Evolutionary conservation across 1,140 invertebrate genomes (phyloP).

Genomic region (Zaprionus nigranus): DNA sequence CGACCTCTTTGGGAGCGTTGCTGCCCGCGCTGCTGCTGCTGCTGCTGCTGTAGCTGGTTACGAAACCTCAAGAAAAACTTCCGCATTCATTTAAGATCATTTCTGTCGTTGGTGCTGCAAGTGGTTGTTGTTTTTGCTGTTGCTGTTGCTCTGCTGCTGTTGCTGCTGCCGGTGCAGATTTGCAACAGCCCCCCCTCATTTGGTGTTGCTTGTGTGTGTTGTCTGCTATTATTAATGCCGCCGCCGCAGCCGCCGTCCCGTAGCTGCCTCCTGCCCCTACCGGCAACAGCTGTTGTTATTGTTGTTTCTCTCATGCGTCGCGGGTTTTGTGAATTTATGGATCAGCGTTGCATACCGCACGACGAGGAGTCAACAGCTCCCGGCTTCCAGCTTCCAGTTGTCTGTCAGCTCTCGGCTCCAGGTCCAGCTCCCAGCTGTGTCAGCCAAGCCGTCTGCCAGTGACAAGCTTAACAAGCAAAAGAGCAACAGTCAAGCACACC

Average conservation of each 20-base stretch:
- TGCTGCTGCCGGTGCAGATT: slow-evolving; percentile 67
- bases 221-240: slow-evolving; percentile 78
- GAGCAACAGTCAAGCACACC: neutral
- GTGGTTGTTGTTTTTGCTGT: slow-evolving; percentile 61
- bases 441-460: slow-evolving; percentile 52
- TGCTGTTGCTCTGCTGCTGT: slow-evolving; percentile 40
- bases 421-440: slow-evolving; percentile 24
- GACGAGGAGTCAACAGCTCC: slow-evolving; percentile 42
- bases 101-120: slow-evolving; percentile 82
- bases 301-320: slow-evolving; percentile 30
- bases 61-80: slow-evolving; percentile 84
- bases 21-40: slow-evolving; percentile 22
- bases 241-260: slow-evolving; percentile 36
- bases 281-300: slow-evolving; percentile 25
- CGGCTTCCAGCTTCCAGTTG: slow-evolving; percentile 7
- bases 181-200: slow-evolving; percentile 75
- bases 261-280: slow-evolving; percentile 24
- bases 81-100: slow-evolving; percentile 84
- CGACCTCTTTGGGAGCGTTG: slow-evolving; percentile 75
- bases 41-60: slow-evolving; percentile 71
- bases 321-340: slow-evolving; percentile 71
- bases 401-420: neutral
- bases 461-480: slow-evolving; percentile 44
- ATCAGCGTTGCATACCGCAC: slow-evolving; percentile 65
- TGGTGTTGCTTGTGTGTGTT: slow-evolving; percentile 67